phyloP scores from a whole-genome alignment of 2,113 vertebrate genomes.

The Eclectus roratus region DNA sequence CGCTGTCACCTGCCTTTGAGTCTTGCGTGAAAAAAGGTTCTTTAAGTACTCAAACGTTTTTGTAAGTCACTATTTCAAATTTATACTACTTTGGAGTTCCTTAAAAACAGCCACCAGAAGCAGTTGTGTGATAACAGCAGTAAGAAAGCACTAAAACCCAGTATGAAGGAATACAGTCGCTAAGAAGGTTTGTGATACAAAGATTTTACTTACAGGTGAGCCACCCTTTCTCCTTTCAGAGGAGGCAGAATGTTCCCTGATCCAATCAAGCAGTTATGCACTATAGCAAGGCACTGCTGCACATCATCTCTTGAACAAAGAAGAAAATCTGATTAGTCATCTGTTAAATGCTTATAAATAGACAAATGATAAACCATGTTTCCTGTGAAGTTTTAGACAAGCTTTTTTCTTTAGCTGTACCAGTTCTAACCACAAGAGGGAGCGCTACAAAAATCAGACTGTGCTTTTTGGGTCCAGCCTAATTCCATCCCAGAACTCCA shows the following conservation, averaged over 20 bases:
- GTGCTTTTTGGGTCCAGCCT: neutral
- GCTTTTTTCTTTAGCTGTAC: neutral
- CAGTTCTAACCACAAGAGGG: neutral
- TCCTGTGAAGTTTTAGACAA: neutral
- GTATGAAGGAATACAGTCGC: neutral
- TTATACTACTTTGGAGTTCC: neutral
- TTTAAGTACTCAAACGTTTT: neutral
- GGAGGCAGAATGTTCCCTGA: conserved; percentile 91
- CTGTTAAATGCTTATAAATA: neutral
- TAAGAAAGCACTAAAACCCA: neutral
- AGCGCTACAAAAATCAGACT: neutral
- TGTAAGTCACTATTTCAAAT: neutral
- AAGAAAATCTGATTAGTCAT: neutral
- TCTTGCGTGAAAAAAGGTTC: neutral
- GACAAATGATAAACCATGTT: neutral
- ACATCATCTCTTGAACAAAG: conserved; percentile 89
- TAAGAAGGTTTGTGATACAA: neutral
- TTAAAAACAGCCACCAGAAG: neutral
- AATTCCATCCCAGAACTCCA: neutral
- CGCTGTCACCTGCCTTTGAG: neutral
- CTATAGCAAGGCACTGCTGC: conserved; percentile 90
- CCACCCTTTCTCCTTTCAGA: conserved; percentile 86
- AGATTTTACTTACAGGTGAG: conserved; percentile 85
- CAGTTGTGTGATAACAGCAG: neutral
- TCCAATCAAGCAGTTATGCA: conserved; percentile 95